Percentiles rank a stretch among this genome's conserved stretches.
phyloP scores from a whole-genome alignment of 2,797 vertebrate genomes.

The Schizothorax lantsangensis region DNA sequence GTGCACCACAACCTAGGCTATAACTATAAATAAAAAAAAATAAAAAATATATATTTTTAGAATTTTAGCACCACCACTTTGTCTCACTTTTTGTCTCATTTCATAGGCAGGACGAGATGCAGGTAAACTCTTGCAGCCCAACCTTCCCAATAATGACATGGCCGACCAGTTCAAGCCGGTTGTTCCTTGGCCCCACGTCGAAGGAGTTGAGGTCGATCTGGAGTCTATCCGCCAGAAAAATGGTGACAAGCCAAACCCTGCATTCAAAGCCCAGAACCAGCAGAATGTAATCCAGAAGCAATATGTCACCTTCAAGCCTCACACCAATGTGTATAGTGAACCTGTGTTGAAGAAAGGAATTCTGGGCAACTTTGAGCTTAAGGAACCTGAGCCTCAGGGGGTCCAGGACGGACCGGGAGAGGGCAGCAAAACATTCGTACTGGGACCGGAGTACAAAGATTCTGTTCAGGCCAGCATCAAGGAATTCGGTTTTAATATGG shows the following conservation, averaged over 20 bases:
- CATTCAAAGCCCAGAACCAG: slow-evolving; percentile 76
- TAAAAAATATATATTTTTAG: no score
- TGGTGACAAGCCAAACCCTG: slow-evolving; percentile 76
- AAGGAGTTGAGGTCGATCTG: slow-evolving; percentile 97
- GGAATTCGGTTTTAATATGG: slow-evolving; percentile 99
- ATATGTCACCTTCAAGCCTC: slow-evolving; percentile 93
- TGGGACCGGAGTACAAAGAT: slow-evolving; percentile 94
- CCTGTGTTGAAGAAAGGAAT: slow-evolving; percentile 85
- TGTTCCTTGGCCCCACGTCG: slow-evolving; percentile 96
- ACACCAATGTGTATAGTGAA: slow-evolving; percentile 83
- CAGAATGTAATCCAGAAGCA: slow-evolving; percentile 89
- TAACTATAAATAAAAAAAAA: background rate
- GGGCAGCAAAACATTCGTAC: slow-evolving; percentile 87
- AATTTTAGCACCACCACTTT: background rate
- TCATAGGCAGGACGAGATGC: slow-evolving; percentile 82
- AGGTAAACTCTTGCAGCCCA: slow-evolving; percentile 73
- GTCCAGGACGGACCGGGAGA: slow-evolving; percentile 90
- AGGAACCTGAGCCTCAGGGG: slow-evolving; percentile 90
- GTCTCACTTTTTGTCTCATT: slow-evolving; percentile 4
- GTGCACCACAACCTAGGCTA: background rate
- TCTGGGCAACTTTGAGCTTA: slow-evolving; percentile 93
- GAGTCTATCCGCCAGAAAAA: slow-evolving; percentile 91
- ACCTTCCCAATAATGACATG: slow-evolving; percentile 74
- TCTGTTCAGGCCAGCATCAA: slow-evolving; percentile 91
- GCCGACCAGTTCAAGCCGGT: slow-evolving; percentile 90